Evolutionary conservation across 1,140 invertebrate genomes (phyloP), one percentile per base, ranked within the genome.

Genomic region (Campodea augens): DNA sequence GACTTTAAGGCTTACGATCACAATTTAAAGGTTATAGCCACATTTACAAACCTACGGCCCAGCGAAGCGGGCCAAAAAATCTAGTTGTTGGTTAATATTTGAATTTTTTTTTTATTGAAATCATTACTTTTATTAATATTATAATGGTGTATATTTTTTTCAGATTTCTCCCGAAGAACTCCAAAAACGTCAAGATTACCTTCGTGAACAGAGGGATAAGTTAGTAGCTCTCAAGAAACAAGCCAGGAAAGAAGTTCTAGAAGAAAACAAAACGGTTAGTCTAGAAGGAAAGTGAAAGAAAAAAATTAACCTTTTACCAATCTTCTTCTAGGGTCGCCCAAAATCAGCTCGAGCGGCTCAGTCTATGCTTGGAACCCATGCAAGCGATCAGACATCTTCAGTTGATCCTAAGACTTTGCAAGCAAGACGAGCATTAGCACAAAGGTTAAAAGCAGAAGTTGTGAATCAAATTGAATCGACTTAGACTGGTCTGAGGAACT

Each of bases 131-230:
- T n/a, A n/a, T n/a, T n/a, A n/a, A n/a, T n/a, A n/a, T n/a, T n/a
- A n/a, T n/a, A n/a, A n/a, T n/a, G n/a, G n/a, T n/a, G n/a, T n/a
- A n/a, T n/a, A n/a, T n/a, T n/a, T n/a, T n/a, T n/a, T n/a, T n/a
- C n/a, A n/a, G n/a, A n/a, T n/a, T n/a, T n/a, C n/a, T n/a, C 57
- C 62, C 18, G 72, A 73, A 42, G 86, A 92, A 53, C 62, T 91
- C n/a, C 69, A 71, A 47, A 75, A 76, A 44, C 68, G 88, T 1
- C 81, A 86, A 55, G 72, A 84, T 52, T 92, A 90, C 59, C 62
- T 95, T 21, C 75, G 81, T 24, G 71, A 79, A 38, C 87, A 91
- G 60, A 69, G 89, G 22, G 88, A 93, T 59, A 89, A 91, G 57
- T 69, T 95, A 18, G 67, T 93, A 24, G 79, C 81, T 15, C 58